Base-by-base conservation (phyloP, 2,797 vertebrate genomes). In the Cyclura pinguis region DNA sequence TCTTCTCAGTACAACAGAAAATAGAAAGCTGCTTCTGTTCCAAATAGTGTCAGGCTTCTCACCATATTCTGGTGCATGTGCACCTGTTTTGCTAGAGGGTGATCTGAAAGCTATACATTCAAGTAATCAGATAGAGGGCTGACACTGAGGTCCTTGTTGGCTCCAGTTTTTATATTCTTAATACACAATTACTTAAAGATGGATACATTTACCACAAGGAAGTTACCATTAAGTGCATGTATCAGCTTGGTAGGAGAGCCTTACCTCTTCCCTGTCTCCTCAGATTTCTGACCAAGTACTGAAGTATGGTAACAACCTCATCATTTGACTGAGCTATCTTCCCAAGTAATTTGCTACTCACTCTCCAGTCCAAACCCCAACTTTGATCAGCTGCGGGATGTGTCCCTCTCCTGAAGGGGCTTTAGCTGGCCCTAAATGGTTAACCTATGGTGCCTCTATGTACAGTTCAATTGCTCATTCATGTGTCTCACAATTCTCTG, bases 1-100 rank as follows among this genome's bases (percentile, higher is more conserved):
- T 16, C 42, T 91, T 95, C 77, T 88, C 89, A 86, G 90, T 89
- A 94, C 91, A 95, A 95, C 84, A 90, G 69, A 93, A 96, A 96
- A 93, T n/a, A 92, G 84, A 95, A 96, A 85, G 14, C 0, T 82
- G 13, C 69, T 88, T 32, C 47, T 91, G 52, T 77, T 95, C 82
- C 85, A 91, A 80, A 94, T 80, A 93, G 85, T 89, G 24, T 88
- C 42, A 88, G 22, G 59, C 8, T 92, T 50, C 80, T 89, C 35
- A 64, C 55, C 86, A 77, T 84, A 35, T 72, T 50, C 35, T 73
- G 50, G 24, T 22, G 67, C 64, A 18, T 38, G 91, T 10, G 35
- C 86, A 81, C 62, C 88, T 87, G 87, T 84, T 89, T 89, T 80
- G 86, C 0, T 69, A 92, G 86, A 93, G 84, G 62, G 73, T 35